Conservation (phyloP, 2,888 invertebrate species). For the Phoenoteleia sp. region DNA sequence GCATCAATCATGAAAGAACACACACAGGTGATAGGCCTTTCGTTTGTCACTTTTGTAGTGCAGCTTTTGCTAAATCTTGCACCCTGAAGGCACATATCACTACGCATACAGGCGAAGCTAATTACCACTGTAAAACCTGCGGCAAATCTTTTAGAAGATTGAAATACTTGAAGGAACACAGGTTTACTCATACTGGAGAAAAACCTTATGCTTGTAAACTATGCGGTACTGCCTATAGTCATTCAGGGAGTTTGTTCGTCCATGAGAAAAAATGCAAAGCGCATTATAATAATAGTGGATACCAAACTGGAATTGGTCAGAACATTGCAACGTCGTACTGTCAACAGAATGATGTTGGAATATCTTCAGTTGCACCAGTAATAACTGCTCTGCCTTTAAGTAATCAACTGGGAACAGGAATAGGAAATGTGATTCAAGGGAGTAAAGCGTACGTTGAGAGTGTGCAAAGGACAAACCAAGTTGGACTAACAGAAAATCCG, state of each 20-base stretch:
- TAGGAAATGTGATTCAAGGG: slow-evolving; percentile 4
- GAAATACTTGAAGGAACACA: slow-evolving; percentile 83
- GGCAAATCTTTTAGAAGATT: slow-evolving; percentile 82
- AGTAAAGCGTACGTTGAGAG: slow-evolving; percentile 16
- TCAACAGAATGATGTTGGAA: slow-evolving; percentile 32
- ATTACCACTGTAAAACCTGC: slow-evolving; percentile 85
- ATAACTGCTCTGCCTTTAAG: slow-evolving; percentile 72
- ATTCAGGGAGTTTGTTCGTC: slow-evolving; percentile 83
- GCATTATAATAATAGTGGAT: slow-evolving; percentile 73
- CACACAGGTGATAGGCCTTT: slow-evolving; percentile 84
- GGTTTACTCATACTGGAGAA: slow-evolving; percentile 83
- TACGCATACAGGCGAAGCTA: slow-evolving; percentile 84
- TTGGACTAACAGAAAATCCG: slow-evolving; percentile 55
- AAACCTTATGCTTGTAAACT: slow-evolving; percentile 84
- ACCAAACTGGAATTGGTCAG: slow-evolving; percentile 69
- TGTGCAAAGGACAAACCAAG: slow-evolving; percentile 32
- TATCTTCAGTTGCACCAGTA: slow-evolving; percentile 62
- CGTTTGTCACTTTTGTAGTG: slow-evolving; percentile 83
- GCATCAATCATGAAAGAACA: slow-evolving; percentile 84
- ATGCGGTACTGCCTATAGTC: slow-evolving; percentile 83
- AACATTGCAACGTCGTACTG: slow-evolving; percentile 69
- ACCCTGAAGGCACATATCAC: slow-evolving; percentile 84
- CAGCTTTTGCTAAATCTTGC: slow-evolving; percentile 84
- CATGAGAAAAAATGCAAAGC: slow-evolving; percentile 83
- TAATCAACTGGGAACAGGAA: slow-evolving; percentile 21